phyloP scores from a whole-genome alignment of 2,888 invertebrate genomes.

The Pandemis cinnamomeana region DNA sequence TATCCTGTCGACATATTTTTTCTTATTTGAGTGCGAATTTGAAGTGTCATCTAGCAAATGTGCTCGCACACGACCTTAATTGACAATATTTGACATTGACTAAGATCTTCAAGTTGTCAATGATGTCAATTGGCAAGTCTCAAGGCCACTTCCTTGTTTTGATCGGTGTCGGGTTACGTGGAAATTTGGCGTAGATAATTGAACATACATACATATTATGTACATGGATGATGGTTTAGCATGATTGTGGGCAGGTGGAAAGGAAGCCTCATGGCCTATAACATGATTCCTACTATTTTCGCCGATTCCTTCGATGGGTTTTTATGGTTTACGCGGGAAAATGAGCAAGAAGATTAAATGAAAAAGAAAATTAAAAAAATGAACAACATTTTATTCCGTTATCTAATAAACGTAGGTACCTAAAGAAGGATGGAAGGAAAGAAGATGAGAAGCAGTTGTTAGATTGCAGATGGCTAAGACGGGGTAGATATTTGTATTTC shows the following conservation, averaged over 20 bases:
- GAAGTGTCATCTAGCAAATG: slow-evolving; percentile 21
- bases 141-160: slow-evolving; percentile 38
- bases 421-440: too few species aligned
- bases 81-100: slow-evolving; percentile 31
- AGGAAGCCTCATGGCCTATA: too few species aligned
- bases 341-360: too few species aligned
- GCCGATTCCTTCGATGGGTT: neutral
- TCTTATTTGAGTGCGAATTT: slow-evolving; percentile 6
- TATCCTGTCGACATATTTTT: slow-evolving; percentile 14
- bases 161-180: slow-evolving; percentile 26
- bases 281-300: too few species aligned
- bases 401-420: too few species aligned
- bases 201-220: neutral
- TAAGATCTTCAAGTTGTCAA: slow-evolving; percentile 26
- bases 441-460: too few species aligned
- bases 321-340: neutral
- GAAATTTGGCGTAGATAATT: slow-evolving; percentile 17
- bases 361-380: too few species aligned
- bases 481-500: too few species aligned
- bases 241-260: too few species aligned
- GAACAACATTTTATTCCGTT: too few species aligned
- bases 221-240: too few species aligned
- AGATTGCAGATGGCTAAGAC: too few species aligned
- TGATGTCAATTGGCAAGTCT: slow-evolving; percentile 32
- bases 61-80: slow-evolving; percentile 11